Evolutionary conservation across 35 echinoderm and acorn worm genomes (phyloP), one percentile per base, ranked within the genome.

Genomic region (Eucidaris tribuloides): DNA sequence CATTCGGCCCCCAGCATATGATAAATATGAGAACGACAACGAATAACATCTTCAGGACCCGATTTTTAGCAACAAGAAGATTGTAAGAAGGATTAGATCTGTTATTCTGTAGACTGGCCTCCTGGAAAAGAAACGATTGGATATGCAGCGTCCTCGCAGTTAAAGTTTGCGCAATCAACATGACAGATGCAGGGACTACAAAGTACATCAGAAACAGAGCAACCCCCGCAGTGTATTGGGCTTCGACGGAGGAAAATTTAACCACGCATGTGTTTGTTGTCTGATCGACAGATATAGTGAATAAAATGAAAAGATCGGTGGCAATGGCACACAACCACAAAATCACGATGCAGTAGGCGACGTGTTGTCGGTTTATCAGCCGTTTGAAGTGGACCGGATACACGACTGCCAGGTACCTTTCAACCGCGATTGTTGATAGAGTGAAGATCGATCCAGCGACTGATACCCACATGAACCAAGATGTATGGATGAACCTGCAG

Each of bases 1-100:
- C 85, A 30, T 97, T 87, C 15, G 90, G 90, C 9, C 81, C 71
- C 94, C 94, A 97, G 49, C 94, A 97, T 17, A 92, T 31, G 38
- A 97, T 97, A 46, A 92, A 97, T 20, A 78, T 97, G 1, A 92
- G 46, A 34, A 97, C 84, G n/a, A 97, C 94, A 25, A 92, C 31
- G 55, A 93, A 66, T 32, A 97, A 44, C 86, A 92, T 97, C 41
- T 83, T 58, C 44, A 97, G 89, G 41, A 97, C 78, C 20, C 92
- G 89, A 13, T 43, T 61, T 24, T 79, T 58, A 34, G 94, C 84
- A 38, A 82, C 45, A 5, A 92, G 59, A 74, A 92, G 76, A 17
- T 76, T 78, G 11, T 71, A 48, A 4, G 74, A 59, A 15, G 74
- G 80, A 34, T 38, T 74, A 9, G 68, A 74, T 17, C 56, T 38